Evolutionary conservation across 2,888 invertebrate species (phyloP), one percentile per base, ranked within the genome.

Genomic region (Hypsopygia costalis): DNA sequence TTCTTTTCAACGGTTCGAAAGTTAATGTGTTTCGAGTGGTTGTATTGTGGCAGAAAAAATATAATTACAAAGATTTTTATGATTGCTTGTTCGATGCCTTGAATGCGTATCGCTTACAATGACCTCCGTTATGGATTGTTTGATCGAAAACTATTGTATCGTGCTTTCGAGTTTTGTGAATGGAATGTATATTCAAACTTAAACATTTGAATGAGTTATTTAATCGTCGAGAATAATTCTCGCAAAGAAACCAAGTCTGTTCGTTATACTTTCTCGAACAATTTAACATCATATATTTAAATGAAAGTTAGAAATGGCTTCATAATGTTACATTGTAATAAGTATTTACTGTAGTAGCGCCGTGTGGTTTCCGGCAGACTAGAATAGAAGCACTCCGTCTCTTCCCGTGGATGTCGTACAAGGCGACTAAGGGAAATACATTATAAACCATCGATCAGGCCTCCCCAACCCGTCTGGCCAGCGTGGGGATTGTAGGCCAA

Each of bases 21-120:
- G 80, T 78, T 81, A 81, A 81, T 78, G 62, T 59, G 70, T 71
- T 75, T 80, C 75, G 71, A 82, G 81, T 77, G 74, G 61, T 58
- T 62, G 61, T 62, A 65, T 69, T 68, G 69, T 69, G 67, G 66
- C 55, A 49, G 47, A 62, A 65, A 69, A 68, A 70, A 55, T 58
- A 64, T 77, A 70, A 74, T 73, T 75, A 68, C 58, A 66, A 68
- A 68, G 58, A 64, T 65, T 72, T 72, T 72, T 72, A 69, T 69
- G 69, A 63, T 61, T 61, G 62, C 56, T 49, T 60, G 63, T 75
- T 74, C 68, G 51, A 48, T 52, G 61, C 56, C 60, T 63, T 60
- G 59, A 64, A 66, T 63, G 64, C 60, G 68, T 78, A 79, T 82
- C 75, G 76, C 59, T 83, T 78, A 74, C 83, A 81, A 80, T 69